Conservation (phyloP, 2,888 invertebrate species). For the Drymonia ruficornis region DNA sequence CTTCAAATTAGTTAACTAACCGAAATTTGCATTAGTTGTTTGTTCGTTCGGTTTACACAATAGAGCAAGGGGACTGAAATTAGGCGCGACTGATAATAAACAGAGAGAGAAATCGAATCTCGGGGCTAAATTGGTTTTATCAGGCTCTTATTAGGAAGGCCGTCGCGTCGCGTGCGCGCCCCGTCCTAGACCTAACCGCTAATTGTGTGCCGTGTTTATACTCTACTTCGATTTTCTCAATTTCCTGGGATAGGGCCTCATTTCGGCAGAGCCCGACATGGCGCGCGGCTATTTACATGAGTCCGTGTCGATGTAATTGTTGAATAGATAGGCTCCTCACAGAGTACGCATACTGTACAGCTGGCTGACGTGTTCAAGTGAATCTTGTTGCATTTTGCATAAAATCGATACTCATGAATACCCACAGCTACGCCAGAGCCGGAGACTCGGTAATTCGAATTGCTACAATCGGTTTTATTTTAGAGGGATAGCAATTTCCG, state of each 20-base stretch:
- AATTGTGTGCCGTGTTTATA: slow-evolving; percentile 64
- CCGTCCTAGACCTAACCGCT: slow-evolving; percentile 58
- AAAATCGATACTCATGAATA: slow-evolving; percentile 84
- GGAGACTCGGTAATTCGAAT: slow-evolving; percentile 69
- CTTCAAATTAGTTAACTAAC: slow-evolving; percentile 62
- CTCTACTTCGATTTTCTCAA: slow-evolving; percentile 57
- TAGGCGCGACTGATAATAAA: slow-evolving; percentile 63
- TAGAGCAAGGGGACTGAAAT: slow-evolving; percentile 56
- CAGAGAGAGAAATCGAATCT: slow-evolving; percentile 58
- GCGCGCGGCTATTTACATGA: slow-evolving; percentile 61
- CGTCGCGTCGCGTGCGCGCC: slow-evolving; percentile 25
- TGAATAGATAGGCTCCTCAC: slow-evolving; percentile 63
- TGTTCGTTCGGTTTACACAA: slow-evolving; percentile 60
- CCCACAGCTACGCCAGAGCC: slow-evolving; percentile 60
- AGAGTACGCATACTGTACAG: slow-evolving; percentile 62
- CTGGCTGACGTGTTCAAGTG: slow-evolving; percentile 72
- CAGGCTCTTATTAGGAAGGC: slow-evolving; percentile 57
- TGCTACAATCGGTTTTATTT: slow-evolving; percentile 67
- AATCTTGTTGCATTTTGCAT: slow-evolving; percentile 85
- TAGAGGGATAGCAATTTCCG: slow-evolving; percentile 54
- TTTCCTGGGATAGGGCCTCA: slow-evolving; percentile 54
- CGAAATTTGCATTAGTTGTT: slow-evolving; percentile 61
- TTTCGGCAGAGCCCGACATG: slow-evolving; percentile 48
- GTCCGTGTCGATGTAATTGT: slow-evolving; percentile 71
- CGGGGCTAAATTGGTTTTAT: slow-evolving; percentile 61